Conservation (phyloP, 2,113 vertebrate genomes). For the Trichomycterus rosablanca region DNA sequence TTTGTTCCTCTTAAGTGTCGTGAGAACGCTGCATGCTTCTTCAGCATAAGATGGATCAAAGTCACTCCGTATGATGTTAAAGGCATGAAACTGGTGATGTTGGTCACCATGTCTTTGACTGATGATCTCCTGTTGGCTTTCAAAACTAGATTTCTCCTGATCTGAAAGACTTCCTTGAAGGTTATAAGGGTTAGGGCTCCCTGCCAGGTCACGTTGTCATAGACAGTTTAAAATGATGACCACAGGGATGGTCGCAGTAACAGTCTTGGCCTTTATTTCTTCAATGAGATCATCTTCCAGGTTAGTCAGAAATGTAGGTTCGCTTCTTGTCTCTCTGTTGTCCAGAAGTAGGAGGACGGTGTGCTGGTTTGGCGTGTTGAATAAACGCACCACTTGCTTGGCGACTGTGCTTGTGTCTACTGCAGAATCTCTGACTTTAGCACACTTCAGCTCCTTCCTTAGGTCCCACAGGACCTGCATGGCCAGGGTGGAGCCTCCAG, state of each 20-base stretch:
- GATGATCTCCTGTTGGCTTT: constrained; percentile 1
- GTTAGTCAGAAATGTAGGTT: not conserved
- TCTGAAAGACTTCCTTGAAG: not conserved
- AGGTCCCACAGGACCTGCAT: constrained; percentile 54
- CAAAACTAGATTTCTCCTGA: not conserved
- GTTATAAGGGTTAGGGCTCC: too few relatives aligned
- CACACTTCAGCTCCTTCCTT: constrained; percentile 41
- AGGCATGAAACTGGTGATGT: constrained; percentile 34
- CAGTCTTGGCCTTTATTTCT: not conserved
- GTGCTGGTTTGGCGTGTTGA: constrained; percentile 25
- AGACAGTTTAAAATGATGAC: constrained; percentile 34
- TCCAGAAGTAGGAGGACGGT: constrained; percentile 52
- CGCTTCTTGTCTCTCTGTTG: not conserved
- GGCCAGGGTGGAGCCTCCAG: constrained; percentile 52
- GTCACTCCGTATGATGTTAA: constrained; percentile 46
- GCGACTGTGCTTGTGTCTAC: constrained; percentile 16
- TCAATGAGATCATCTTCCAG: constrained; percentile 6
- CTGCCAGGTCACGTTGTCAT: not conserved
- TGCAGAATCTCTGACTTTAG: constrained; percentile 34
- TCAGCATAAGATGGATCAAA: not conserved
- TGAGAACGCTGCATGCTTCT: not conserved
- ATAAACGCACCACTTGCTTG: constrained; percentile 41
- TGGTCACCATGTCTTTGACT: not conserved
- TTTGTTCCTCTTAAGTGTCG: fast-evolving
- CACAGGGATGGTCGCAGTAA: not conserved